Evolutionary conservation across 2,888 invertebrate genomes (phyloP).

Genomic region (Tolmerus cingulatus): DNA sequence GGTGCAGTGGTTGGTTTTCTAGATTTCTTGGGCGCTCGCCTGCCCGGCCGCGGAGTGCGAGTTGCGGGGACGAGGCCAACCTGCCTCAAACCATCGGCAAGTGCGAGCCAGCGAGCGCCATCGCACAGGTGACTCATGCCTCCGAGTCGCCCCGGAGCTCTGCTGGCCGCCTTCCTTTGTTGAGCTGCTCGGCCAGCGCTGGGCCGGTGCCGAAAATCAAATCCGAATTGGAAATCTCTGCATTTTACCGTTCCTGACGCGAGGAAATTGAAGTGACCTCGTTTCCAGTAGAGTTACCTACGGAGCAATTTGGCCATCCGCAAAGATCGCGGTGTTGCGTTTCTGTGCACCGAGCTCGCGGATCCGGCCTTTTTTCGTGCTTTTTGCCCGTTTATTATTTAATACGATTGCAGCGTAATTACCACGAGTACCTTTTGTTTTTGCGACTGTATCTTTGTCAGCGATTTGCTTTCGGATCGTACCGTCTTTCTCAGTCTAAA

Average conservation of each 20-base stretch:
- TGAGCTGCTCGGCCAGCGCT: not conserved
- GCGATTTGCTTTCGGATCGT: not conserved
- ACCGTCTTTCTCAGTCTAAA: not conserved
- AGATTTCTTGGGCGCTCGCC: not conserved
- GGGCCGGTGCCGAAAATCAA: not conserved
- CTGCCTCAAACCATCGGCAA: not conserved
- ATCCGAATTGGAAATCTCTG: slow-evolving; percentile 30
- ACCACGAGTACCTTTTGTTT: not conserved
- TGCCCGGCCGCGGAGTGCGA: not conserved
- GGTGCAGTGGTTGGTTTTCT: not conserved
- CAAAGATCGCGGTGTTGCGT: not conserved
- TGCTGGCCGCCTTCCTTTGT: not conserved
- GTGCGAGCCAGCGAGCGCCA: not conserved
- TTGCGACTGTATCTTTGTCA: not conserved
- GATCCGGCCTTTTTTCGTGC: not conserved
- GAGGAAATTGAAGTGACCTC: slow-evolving; percentile 23
- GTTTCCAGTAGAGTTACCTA: slow-evolving; percentile 24
- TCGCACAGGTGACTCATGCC: slow-evolving; percentile 33
- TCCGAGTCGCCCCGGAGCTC: not conserved
- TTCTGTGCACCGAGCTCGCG: not conserved
- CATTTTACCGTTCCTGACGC: not conserved
- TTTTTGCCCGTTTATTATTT: not conserved
- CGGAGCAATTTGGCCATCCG: not conserved
- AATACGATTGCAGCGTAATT: not conserved
- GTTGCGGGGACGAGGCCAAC: not conserved